Conservation (phyloP, 2,888 invertebrate species). For the Rhimphoctona megacephalus region DNA sequence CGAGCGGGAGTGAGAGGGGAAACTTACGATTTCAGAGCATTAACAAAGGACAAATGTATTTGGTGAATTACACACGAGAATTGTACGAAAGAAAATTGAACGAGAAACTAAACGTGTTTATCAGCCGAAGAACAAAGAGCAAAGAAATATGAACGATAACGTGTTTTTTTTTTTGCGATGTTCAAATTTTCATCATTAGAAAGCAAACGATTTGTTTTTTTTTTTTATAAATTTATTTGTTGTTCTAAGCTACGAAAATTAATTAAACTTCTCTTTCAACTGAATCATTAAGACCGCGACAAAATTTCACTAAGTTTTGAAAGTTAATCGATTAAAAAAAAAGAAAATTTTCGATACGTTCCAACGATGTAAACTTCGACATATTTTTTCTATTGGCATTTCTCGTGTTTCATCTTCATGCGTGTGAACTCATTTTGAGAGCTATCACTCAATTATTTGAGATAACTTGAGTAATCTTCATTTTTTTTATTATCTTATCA, state of each 20-base stretch:
- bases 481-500: background rate
- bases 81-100: constrained; percentile 32
- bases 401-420: background rate
- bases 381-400: background rate
- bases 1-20: background rate
- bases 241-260: background rate
- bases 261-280: background rate
- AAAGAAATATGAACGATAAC: background rate
- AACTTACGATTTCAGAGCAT: constrained; percentile 27
- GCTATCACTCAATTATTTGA: background rate
- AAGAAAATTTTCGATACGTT: background rate
- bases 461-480: background rate
- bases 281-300: background rate
- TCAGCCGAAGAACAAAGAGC: constrained; percentile 3
- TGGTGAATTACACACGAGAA: constrained; percentile 62
- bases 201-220: background rate
- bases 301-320: too few species aligned
- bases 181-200: background rate
- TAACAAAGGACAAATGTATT: constrained; percentile 70
- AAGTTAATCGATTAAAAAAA: too few species aligned
- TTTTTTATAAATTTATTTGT: background rate
- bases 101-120: constrained; percentile 14
- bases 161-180: background rate
- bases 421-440: background rate
- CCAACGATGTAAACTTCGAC: background rate